These are phyloP conservation scores for Mormyrus iriodes DNA, from an alignment of 2,113 vertebrate genomes.

Conservation along the genomic window DNA sequence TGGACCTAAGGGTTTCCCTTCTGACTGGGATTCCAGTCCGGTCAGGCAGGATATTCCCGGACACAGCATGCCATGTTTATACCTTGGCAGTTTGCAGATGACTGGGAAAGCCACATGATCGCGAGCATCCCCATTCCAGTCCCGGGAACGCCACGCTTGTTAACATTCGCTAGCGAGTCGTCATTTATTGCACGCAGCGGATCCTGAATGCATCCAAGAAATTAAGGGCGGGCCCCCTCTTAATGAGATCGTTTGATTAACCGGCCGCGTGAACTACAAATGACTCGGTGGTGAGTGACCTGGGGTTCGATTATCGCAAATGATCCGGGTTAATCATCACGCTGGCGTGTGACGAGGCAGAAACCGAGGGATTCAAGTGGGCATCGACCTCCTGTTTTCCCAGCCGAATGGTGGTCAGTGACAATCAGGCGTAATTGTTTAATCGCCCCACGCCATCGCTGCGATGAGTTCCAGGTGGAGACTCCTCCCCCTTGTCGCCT, in stretches of 20 bases:
- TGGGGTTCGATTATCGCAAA: neutral
- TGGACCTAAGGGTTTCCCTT: neutral
- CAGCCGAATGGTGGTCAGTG: no score
- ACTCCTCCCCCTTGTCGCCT: neutral
- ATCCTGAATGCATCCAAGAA: neutral
- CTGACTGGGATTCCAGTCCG: neutral
- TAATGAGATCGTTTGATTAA: conserved; percentile 11
- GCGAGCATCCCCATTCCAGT: no score
- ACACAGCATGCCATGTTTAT: neutral
- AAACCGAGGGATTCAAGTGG: neutral
- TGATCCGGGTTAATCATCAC: neutral
- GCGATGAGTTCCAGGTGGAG: neutral
- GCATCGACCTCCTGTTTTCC: neutral
- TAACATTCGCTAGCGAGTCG: neutral
- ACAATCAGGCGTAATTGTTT: neutral
- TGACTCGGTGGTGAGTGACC: conserved; percentile 4
- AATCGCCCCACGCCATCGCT: neutral
- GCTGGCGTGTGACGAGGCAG: neutral
- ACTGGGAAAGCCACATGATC: neutral
- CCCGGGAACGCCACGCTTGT: neutral
- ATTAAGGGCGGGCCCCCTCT: neutral
- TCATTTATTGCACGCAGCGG: neutral
- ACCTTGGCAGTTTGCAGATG: neutral
- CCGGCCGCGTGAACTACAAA: neutral
- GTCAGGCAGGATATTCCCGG: neutral